Evolutionary conservation across 1,140 invertebrate genomes (phyloP), one percentile per base, ranked within the genome.

Genomic region (Drosophila hydei): DNA sequence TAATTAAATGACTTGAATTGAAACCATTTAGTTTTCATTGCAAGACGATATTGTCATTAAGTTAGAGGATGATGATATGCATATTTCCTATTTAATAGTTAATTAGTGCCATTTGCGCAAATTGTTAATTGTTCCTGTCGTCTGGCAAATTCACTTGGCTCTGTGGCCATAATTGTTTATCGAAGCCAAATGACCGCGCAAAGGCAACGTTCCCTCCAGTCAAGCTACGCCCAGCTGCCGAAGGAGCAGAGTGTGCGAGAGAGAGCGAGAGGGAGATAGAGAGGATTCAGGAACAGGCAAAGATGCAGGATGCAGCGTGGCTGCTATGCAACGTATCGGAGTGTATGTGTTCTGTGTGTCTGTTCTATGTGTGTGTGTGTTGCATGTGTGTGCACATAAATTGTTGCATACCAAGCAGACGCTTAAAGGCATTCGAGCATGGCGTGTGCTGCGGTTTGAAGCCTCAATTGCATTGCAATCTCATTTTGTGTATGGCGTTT

Each of bases 401-500:
- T 87, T 79, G 83, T 79, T 83, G 83, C 75, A 88, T 88, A 72
- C 75, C 84, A 73, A 69, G 72, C 83, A 79, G 76, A 42, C 83
- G 83, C 83, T 88, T 88, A 56, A 79, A 88, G 83, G 83, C 83
- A 88, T 83, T 73, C 84, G 78, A 73, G 83, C 83, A 77, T 88
- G 72, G 83, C 83, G 83, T 89, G 84, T 84, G 72, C 75, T 88
- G 83, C 83, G 83, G 83, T 89, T 79, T 68, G 79, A 62, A 89
- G 83, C 83, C 76, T 88, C 83, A 88, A 88, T 88, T 88, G 83
- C 83, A 88, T 88, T 68, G 83, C 83, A 88, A 88, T 80, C 76
- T 79, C 69, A 73, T 79, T 65, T 77, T 73, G 63, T 79, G 75
- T 70, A 65, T 77, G 75, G 70, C 83, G 65, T 83, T 87, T 81